Percentiles rank a stretch among this genome's conserved stretches.
These are phyloP conservation scores for Microctenopoma lineatum DNA, from an alignment of 2,797 vertebrate genomes.

Conservation along the genomic window DNA sequence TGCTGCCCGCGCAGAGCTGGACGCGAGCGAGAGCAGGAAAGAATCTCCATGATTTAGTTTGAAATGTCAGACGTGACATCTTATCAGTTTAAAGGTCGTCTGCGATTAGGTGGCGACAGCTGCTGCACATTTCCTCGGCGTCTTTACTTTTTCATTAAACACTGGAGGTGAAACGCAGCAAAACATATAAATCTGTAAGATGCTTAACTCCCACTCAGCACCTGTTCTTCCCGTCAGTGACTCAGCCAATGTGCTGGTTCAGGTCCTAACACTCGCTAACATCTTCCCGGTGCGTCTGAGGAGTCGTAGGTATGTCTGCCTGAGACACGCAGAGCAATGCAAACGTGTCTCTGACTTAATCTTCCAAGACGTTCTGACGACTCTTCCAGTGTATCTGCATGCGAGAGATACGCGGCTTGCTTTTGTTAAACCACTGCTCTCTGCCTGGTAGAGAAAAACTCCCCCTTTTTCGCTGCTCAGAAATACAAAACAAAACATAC, in stretches of 20 bases:
- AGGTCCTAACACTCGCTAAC: constrained; percentile 1
- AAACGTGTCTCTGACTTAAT: constrained; percentile 41
- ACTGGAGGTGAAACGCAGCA: constrained; percentile 40
- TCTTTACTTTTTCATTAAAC: constrained; percentile 1
- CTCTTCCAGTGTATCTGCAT: constrained; percentile 32
- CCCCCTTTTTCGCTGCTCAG: background rate
- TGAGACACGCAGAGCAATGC: background rate
- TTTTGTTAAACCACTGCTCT: constrained; percentile 40
- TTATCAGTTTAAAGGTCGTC: constrained; percentile 2
- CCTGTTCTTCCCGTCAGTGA: constrained; percentile 42
- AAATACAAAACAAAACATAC: constrained; percentile 43
- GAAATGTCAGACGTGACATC: constrained; percentile 15
- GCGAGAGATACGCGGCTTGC: constrained; percentile 44
- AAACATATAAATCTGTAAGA: constrained; percentile 55
- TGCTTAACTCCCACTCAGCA: constrained; percentile 50
- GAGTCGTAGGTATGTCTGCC: constrained; percentile 17
- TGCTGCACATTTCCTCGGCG: background rate
- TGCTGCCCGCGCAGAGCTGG: constrained; percentile 15
- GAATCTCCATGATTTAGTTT: background rate
- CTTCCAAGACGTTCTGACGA: constrained; percentile 31
- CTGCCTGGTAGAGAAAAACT: constrained; percentile 15
- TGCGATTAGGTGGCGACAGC: background rate
- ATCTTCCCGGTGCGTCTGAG: constrained; percentile 12
- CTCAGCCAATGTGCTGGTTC: constrained; percentile 48
- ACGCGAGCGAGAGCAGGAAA: background rate